phyloP scores from a whole-genome alignment of 2,113 vertebrate genomes.

The Xyliphius kryptos region DNA sequence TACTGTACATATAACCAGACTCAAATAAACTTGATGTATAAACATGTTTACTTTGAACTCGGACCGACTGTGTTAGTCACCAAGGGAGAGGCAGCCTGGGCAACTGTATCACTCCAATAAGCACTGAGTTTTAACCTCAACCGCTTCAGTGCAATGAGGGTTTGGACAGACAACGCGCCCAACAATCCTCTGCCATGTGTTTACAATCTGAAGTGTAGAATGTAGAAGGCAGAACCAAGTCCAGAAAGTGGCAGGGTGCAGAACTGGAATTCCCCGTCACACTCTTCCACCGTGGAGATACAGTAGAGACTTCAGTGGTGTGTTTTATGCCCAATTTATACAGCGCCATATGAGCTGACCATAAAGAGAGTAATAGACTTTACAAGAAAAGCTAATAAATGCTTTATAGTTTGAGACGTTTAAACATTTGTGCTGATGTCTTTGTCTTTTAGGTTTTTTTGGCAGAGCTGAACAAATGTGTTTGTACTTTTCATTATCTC shows the following conservation, averaged over 20 bases:
- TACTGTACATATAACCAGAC: too few species aligned
- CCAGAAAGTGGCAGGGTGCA: constrained; percentile 28
- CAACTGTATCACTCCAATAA: constrained; percentile 19
- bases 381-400: too few species aligned
- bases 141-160: constrained; percentile 1
- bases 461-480: neutral
- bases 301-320: constrained; percentile 19
- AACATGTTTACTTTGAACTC: constrained; percentile 15
- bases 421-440: too few species aligned
- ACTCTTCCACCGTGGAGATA: constrained; percentile 17
- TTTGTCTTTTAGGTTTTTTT: neutral
- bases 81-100: constrained; percentile 17
- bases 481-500: neutral
- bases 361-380: too few species aligned
- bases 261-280: constrained; percentile 40
- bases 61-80: constrained; percentile 7
- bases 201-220: constrained; percentile 38
- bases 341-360: neutral
- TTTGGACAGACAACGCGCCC: constrained; percentile 28
- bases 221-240: constrained; percentile 30
- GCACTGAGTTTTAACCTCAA: constrained; percentile 17
- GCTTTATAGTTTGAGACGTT: too few species aligned
- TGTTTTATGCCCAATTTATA: constrained; percentile 10
- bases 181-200: constrained; percentile 34
- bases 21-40: neutral